Conservation (phyloP, 2,888 invertebrate species). For the Dysmachus trigonus region DNA sequence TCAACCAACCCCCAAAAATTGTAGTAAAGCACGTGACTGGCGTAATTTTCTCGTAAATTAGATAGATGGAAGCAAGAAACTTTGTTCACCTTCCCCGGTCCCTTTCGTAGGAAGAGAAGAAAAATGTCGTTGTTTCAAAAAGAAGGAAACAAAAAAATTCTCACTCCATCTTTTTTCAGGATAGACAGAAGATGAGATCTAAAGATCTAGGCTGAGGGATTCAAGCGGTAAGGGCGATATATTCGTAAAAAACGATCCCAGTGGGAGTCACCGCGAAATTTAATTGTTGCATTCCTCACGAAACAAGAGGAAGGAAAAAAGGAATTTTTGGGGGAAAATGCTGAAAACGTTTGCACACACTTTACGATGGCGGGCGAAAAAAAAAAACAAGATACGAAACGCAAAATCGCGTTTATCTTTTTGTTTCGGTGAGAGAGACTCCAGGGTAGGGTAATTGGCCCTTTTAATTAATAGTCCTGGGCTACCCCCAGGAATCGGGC, state of each 20-base stretch:
- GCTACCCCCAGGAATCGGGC: neutral
- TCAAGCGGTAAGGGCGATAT: neutral
- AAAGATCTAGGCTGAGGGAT: neutral
- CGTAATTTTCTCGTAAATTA: conserved; percentile 44
- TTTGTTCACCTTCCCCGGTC: neutral
- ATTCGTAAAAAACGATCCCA: neutral
- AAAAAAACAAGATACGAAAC: neutral
- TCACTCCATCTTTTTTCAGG: neutral
- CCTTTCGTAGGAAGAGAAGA: neutral
- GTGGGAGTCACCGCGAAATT: conserved; percentile 25
- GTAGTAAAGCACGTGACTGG: conserved; percentile 41
- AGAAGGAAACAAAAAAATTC: neutral
- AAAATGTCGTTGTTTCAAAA: neutral
- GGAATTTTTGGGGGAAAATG: neutral
- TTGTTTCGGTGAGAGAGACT: neutral
- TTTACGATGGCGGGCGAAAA: neutral
- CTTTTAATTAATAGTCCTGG: conserved; percentile 35
- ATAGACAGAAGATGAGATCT: neutral
- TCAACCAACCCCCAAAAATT: conserved; percentile 4
- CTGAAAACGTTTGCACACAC: neutral
- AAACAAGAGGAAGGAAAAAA: neutral
- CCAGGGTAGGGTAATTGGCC: neutral
- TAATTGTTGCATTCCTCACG: conserved; percentile 30
- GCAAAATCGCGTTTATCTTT: neutral
- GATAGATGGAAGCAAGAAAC: conserved; percentile 13